Conservation (phyloP, 92 coral and sea anemone genomes). For the Scolanthus callimorphus region DNA sequence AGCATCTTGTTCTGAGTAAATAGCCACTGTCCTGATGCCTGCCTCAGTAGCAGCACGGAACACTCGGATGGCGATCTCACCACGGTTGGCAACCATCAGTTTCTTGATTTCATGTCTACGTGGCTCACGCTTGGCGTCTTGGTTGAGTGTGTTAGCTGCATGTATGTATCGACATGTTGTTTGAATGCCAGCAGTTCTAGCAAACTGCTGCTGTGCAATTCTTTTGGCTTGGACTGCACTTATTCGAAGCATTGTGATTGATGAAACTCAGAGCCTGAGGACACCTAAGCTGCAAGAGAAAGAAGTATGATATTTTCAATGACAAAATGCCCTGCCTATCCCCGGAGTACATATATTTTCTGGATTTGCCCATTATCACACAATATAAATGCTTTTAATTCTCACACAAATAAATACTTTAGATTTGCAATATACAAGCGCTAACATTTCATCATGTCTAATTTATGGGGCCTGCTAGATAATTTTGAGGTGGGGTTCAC, state of each 20-base stretch:
- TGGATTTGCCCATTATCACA: too few relatives aligned
- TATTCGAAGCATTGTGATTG: constrained; percentile 59
- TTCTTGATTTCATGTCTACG: constrained; percentile 66
- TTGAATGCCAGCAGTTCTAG: constrained; percentile 59
- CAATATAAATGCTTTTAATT: too few relatives aligned
- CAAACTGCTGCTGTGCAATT: constrained; percentile 73
- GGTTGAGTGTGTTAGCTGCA: constrained; percentile 43
- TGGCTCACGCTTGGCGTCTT: constrained; percentile 47
- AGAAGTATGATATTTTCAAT: too few relatives aligned
- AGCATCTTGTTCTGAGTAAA: constrained; percentile 97
- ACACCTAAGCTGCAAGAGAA: too few relatives aligned
- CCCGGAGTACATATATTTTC: too few relatives aligned
- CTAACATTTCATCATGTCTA: too few relatives aligned
- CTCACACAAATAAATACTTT: too few relatives aligned
- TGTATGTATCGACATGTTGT: constrained; percentile 80
- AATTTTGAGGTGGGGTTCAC: too few relatives aligned
- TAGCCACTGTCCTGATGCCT: constrained; percentile 91
- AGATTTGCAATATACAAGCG: too few relatives aligned
- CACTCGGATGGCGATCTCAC: constrained; percentile 95
- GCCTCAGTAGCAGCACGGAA: constrained; percentile 92
- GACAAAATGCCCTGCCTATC: too few relatives aligned
- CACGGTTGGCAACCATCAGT: constrained; percentile 92
- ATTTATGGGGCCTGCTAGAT: too few relatives aligned
- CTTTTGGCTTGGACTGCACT: constrained; percentile 63
- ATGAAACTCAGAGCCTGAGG: background rate